Percentiles rank a stretch among this genome's conserved stretches.
phyloP scores from a whole-genome alignment of 2,888 invertebrate genomes.

The Stramonita haemastoma region DNA sequence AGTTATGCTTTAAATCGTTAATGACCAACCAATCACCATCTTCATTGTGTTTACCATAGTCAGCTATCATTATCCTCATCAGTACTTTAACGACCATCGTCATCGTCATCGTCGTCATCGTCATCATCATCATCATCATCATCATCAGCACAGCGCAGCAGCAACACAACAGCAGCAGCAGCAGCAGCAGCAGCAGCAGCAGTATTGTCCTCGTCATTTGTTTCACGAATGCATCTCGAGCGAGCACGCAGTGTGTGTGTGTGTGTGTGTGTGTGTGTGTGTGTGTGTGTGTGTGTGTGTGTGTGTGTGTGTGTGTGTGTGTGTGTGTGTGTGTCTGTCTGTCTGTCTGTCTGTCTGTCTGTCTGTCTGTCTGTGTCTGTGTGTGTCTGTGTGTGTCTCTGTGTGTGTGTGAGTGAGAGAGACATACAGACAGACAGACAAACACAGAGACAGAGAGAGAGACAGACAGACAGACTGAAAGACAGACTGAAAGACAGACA shows the following conservation, averaged over 20 bases:
- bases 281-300: not conserved
- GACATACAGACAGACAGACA: not conserved
- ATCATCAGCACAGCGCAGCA: not conserved
- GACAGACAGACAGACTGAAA: not conserved
- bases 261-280: constrained; percentile 17
- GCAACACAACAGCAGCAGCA: too few relatives aligned
- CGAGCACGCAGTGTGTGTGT: not conserved
- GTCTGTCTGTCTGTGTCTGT: not conserved
- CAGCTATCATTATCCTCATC: too few relatives aligned
- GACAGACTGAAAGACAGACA: not conserved
- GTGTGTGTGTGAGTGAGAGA: not conserved
- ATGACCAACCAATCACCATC: too few relatives aligned
- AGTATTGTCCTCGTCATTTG: too few relatives aligned
- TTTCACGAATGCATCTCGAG: not conserved
- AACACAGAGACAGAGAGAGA: not conserved
- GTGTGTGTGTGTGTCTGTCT: not conserved
- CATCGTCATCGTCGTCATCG: not conserved
- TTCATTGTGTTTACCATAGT: too few relatives aligned
- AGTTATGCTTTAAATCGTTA: too few relatives aligned
- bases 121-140: not conserved
- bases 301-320: not conserved
- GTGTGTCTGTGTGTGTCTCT: not conserved
- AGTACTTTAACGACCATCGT: not conserved
- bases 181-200: too few relatives aligned
- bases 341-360: constrained; percentile 3